Evolutionary conservation across 2,113 vertebrate species (phyloP), one percentile per base, ranked within the genome.

Genomic region (Vulpes ferrilata): DNA sequence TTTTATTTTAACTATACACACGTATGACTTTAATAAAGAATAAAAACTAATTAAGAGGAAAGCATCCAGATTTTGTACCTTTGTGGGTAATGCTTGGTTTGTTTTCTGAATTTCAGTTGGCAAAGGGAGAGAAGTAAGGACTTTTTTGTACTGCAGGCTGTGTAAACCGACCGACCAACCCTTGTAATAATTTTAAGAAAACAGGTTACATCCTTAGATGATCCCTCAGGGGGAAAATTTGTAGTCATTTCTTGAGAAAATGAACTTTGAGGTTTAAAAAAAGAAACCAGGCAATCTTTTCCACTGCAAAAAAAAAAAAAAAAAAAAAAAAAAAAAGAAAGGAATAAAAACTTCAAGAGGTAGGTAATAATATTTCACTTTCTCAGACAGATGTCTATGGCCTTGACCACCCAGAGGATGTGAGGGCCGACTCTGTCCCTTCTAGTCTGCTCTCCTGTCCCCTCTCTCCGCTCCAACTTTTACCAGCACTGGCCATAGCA

Each of bases 181-280:
- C 22, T 69, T 62, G 15, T 71, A 92, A 51, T n/a, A 38, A 90
- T 92, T 86, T 84, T 19, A 84, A 94, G 30, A 69, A 82, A 94
- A 83, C 62, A 17, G 1, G 11, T 60, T 67, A 35, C 11, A 78
- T 38, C 35, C 60, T 85, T 85, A 85, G 25, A 78, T 85, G 35
- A 67, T 59, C 3, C 22, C 11, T 38, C 16, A 25, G 3, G 2
- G 55, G 8, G 17, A 11, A 12, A n/a, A 76, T 27, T 43, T 51
- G 30, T 64, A 38, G 38, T 51, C 67, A 84, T 78, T 92, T 92
- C 88, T 93, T 88, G 32, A 91, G 62, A 93, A 97, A 94, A 95
- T 86, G 64, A 83, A 86, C 38, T 78, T 89, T 67, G 19, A 95
- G 35, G 22, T 80, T 81, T 60, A 71, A 78, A 90, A 90, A 90